Evolutionary conservation across 1,140 invertebrate species (phyloP).

Genomic region (Drosophila micromelanica): DNA sequence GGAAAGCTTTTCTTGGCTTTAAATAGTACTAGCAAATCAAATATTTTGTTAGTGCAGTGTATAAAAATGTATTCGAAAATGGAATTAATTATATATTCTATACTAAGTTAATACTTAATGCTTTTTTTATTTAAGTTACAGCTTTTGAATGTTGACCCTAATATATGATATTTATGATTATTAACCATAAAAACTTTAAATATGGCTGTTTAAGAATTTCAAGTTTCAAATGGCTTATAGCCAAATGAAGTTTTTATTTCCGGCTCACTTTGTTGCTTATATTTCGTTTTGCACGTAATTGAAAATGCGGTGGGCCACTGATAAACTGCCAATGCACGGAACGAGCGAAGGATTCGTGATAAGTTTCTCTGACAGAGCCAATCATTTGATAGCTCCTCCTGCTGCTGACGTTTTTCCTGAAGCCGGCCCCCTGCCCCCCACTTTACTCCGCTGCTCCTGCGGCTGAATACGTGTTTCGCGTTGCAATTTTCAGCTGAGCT

Average conservation of each 20-base stretch:
- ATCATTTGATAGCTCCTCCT: constrained; percentile 58
- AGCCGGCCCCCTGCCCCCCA: neutral
- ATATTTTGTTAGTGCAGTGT: too few species aligned
- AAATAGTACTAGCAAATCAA: too few species aligned
- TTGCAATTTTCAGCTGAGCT: constrained; percentile 80
- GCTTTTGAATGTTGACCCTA: too few species aligned
- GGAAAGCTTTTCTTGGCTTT: too few species aligned
- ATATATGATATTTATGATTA: too few species aligned
- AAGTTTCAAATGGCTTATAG: constrained; percentile 21
- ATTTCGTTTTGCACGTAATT: constrained; percentile 58
- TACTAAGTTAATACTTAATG: too few species aligned
- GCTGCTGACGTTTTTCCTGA: constrained; percentile 2
- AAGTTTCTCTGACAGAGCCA: constrained; percentile 77
- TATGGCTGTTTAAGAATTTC: constrained; percentile 1
- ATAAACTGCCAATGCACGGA: constrained; percentile 58
- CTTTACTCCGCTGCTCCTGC: neutral
- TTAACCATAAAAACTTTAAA: too few species aligned
- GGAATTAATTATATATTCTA: too few species aligned
- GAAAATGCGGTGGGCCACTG: constrained; percentile 59
- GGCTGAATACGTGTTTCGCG: constrained; percentile 69
- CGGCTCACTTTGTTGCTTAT: constrained; percentile 14
- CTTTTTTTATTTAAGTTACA: too few species aligned
- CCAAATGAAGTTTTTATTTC: constrained; percentile 13
- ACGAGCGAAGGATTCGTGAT: constrained; percentile 65
- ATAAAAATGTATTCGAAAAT: too few species aligned